Percentiles rank a stretch among this genome's conserved stretches.
phyloP scores from a whole-genome alignment of 2,888 invertebrate genomes.

The Cephus sareptanus region DNA sequence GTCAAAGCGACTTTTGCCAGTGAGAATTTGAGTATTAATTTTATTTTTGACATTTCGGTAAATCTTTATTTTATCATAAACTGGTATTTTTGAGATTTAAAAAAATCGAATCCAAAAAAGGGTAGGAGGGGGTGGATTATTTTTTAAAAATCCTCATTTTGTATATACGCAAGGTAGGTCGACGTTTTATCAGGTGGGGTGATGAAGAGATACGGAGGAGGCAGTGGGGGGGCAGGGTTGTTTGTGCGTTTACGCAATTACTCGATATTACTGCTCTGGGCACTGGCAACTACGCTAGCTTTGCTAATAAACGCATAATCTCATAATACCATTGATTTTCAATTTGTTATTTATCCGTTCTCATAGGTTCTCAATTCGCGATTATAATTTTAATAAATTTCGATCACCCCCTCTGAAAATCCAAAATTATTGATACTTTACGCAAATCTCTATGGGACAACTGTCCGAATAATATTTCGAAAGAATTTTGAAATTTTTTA shows the following conservation, averaged over 20 bases:
- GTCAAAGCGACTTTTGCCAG: slow-evolving; percentile 11
- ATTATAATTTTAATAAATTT: too few relatives aligned
- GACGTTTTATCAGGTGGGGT: background rate
- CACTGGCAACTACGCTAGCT: slow-evolving; percentile 43
- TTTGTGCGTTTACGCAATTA: slow-evolving; percentile 49
- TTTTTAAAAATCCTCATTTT: background rate
- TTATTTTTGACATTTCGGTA: too few relatives aligned
- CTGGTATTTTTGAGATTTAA: too few relatives aligned
- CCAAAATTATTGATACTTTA: too few relatives aligned
- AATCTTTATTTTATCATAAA: too few relatives aligned
- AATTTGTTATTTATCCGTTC: slow-evolving; percentile 48
- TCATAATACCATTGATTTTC: slow-evolving; percentile 53
- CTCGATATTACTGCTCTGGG: slow-evolving; percentile 52
- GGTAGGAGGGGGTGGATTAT: background rate
- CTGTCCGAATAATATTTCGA: too few relatives aligned
- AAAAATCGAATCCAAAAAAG: background rate
- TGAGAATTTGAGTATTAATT: too few relatives aligned
- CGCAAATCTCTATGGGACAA: too few relatives aligned
- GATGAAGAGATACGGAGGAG: background rate
- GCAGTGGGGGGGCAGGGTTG: background rate
- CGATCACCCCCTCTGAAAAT: too few relatives aligned
- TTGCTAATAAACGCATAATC: slow-evolving; percentile 52
- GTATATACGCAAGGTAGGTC: background rate
- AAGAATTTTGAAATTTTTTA: too few relatives aligned
- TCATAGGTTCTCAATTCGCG: slow-evolving; percentile 36